Evolutionary conservation across 2,888 invertebrate species (phyloP).

Genomic region (Euplexia lucipara): DNA sequence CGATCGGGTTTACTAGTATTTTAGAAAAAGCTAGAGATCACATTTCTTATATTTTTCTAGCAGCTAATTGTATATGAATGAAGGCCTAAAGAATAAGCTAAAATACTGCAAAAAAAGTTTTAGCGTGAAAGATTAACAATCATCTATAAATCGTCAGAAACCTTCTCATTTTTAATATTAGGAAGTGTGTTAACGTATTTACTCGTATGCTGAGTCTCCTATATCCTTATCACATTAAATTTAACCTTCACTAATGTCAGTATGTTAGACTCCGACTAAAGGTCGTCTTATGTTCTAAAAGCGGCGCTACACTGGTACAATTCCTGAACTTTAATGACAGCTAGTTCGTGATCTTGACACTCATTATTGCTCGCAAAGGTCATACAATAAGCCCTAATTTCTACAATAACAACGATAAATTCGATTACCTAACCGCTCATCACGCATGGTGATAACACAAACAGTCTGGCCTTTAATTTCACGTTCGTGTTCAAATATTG

Average conservation of each 20-base stretch:
- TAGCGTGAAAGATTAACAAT: too few species aligned
- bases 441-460: slow-evolving; percentile 3
- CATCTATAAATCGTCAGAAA: too few species aligned
- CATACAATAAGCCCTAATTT: background rate
- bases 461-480: slow-evolving; percentile 12
- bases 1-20: too few species aligned
- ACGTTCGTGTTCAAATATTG: slow-evolving; percentile 31
- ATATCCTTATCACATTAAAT: background rate
- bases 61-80: too few species aligned
- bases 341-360: background rate
- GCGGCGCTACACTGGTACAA: background rate
- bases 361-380: background rate
- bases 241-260: background rate
- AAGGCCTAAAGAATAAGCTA: too few species aligned
- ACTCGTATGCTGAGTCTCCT: background rate
- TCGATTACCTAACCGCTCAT: background rate
- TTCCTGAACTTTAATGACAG: background rate
- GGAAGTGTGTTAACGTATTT: background rate
- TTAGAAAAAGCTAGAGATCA: too few species aligned
- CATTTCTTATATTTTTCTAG: too few species aligned
- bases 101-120: too few species aligned
- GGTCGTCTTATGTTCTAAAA: background rate
- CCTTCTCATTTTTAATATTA: too few species aligned
- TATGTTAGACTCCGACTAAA: background rate
- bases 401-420: background rate